Conservation (phyloP, 2,888 invertebrate species). For the Rotaria macrura region DNA sequence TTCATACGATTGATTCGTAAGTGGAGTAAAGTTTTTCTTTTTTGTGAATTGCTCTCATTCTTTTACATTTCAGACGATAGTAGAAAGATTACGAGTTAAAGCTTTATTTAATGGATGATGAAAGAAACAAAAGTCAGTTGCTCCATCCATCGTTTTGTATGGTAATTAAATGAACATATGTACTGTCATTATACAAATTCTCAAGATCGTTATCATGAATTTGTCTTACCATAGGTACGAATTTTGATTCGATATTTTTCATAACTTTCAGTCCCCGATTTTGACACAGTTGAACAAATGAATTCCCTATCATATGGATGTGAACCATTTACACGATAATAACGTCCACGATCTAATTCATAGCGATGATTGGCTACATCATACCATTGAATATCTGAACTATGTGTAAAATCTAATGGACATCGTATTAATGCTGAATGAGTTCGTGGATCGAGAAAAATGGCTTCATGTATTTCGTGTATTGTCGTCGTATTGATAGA, state of each 20-base stretch:
- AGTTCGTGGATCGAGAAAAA: not conserved
- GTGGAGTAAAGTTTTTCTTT: too few relatives aligned
- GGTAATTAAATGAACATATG: too few relatives aligned
- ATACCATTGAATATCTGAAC: constrained; percentile 4
- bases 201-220: too few relatives aligned
- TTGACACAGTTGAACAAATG: not conserved
- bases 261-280: not conserved
- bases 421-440: not conserved
- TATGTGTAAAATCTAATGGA: not conserved
- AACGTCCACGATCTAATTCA: not conserved
- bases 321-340: not conserved
- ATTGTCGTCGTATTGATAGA: not conserved
- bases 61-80: not conserved
- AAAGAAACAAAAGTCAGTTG: not conserved
- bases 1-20: too few relatives aligned
- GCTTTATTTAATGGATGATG: not conserved
- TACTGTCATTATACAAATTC: too few relatives aligned
- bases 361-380: not conserved
- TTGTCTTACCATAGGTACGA: not conserved
- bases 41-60: not conserved
- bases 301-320: not conserved
- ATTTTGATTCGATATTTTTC: constrained; percentile 15
- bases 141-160: too few relatives aligned
- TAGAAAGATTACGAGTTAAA: not conserved
- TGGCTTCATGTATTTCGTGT: not conserved